Conservation (phyloP, 2,113 vertebrate genomes). For the Zosterops borbonicus region DNA sequence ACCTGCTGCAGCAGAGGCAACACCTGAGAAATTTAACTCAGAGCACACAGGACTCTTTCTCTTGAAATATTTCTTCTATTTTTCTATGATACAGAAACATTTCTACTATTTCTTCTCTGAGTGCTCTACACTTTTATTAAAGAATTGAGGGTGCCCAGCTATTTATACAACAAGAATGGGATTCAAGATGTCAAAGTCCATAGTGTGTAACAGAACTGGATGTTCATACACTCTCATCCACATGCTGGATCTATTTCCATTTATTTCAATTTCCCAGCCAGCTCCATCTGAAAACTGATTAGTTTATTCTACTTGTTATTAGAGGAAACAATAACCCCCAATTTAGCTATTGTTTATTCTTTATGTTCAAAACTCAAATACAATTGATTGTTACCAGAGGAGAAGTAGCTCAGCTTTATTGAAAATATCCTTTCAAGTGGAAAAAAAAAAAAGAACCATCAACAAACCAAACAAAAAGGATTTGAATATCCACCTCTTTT, state of each 20-base stretch:
- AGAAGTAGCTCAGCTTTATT: background rate
- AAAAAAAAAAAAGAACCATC: background rate
- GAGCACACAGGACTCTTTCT: background rate
- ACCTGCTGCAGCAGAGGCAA: background rate
- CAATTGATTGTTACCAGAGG: background rate
- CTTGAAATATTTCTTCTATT: background rate
- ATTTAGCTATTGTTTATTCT: background rate
- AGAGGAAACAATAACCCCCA: background rate
- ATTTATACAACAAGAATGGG: background rate
- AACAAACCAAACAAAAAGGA: background rate
- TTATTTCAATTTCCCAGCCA: background rate
- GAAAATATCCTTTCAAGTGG: background rate
- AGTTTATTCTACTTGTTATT: background rate
- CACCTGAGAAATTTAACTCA: background rate
- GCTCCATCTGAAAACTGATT: background rate
- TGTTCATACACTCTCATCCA: background rate
- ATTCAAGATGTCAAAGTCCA: background rate
- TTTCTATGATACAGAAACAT: no score
- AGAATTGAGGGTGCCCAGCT: background rate
- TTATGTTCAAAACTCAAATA: background rate
- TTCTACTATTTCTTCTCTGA: background rate
- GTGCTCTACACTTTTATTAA: background rate
- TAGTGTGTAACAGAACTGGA: background rate
- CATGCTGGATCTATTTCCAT: background rate
- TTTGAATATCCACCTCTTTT: background rate